Conservation (phyloP, 1,140 invertebrate genomes). For the Drosophila novamexicana region DNA sequence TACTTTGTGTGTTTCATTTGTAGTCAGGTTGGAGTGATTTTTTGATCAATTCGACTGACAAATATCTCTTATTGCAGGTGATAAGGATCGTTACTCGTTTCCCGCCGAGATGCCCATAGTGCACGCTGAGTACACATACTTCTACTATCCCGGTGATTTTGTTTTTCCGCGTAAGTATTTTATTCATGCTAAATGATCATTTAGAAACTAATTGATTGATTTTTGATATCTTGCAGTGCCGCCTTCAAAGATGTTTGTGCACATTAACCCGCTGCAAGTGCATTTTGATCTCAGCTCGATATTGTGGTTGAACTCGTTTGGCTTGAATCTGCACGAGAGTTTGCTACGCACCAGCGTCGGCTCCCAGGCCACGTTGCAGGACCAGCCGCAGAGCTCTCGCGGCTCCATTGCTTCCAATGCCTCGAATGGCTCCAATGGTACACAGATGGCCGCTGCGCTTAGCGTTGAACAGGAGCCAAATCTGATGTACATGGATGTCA, state of each 20-base stretch:
- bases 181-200: neutral
- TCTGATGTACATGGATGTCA: slow-evolving; percentile 92
- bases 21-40: neutral
- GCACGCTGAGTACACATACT: slow-evolving; percentile 98
- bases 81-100: slow-evolving; percentile 92
- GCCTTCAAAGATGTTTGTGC: slow-evolving; percentile 95
- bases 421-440: slow-evolving; percentile 76
- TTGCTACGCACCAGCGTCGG: slow-evolving; percentile 86
- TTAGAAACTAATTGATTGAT: neutral
- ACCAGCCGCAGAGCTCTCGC: slow-evolving; percentile 42
- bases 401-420: slow-evolving; percentile 74
- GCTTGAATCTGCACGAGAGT: slow-evolving; percentile 92
- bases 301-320: slow-evolving; percentile 97
- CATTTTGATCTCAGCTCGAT: slow-evolving; percentile 93
- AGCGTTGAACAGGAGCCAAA: slow-evolving; percentile 84
- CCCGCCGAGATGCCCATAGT: slow-evolving; percentile 95
- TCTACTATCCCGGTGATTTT: slow-evolving; percentile 97
- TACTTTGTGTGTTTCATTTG: slow-evolving; percentile 10
- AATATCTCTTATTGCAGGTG: slow-evolving; percentile 86
- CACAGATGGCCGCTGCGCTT: slow-evolving; percentile 66
- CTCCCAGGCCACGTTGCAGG: slow-evolving; percentile 62
- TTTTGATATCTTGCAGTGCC: slow-evolving; percentile 88
- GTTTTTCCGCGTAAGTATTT: slow-evolving; percentile 93
- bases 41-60: slow-evolving; percentile 21
- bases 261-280: slow-evolving; percentile 94